phyloP scores from a whole-genome alignment of 2,888 invertebrate species.

The Dryobota labecula region DNA sequence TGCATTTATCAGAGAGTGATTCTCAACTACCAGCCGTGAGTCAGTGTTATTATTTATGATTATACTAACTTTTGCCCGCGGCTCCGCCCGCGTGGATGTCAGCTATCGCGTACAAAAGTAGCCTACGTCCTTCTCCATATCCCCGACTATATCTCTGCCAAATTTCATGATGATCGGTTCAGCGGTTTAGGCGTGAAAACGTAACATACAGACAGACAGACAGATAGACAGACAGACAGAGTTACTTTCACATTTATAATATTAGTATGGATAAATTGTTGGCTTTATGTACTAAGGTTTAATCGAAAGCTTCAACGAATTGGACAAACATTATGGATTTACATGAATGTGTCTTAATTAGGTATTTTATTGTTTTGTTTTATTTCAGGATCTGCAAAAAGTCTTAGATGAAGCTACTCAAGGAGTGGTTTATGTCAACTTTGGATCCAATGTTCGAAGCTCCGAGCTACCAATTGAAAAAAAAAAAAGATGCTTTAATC shows the following conservation, averaged over 20 bases:
- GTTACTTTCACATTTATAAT: too few species aligned
- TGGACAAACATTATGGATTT: background rate
- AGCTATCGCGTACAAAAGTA: too few species aligned
- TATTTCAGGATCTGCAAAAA: conserved; percentile 17
- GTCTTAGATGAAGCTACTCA: conserved; percentile 6
- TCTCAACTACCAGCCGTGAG: conserved; percentile 5
- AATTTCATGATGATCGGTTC: too few species aligned
- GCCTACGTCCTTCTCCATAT: too few species aligned
- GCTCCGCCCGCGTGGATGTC: too few species aligned
- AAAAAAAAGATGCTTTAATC: conserved; percentile 15
- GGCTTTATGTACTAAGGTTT: background rate
- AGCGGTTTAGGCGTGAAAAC: too few species aligned
- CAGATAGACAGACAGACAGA: too few species aligned
- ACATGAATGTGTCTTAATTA: background rate
- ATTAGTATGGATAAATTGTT: too few species aligned
- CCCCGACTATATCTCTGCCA: too few species aligned
- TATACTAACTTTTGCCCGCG: too few species aligned
- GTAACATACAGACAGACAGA: too few species aligned
- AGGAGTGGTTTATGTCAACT: conserved; percentile 21
- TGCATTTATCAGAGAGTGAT: conserved; percentile 13
- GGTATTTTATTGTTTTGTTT: background rate
- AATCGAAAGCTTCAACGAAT: background rate
- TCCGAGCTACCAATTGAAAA: conserved; percentile 18
- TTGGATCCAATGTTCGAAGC: conserved; percentile 23
- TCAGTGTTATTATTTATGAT: background rate